A percentile compares a stretch with the other conserved stretches of the same genome.
These are phyloP conservation scores for Ibidorhyncha struthersii DNA, from an alignment of 2,113 vertebrate species.

Conservation along the genomic window DNA sequence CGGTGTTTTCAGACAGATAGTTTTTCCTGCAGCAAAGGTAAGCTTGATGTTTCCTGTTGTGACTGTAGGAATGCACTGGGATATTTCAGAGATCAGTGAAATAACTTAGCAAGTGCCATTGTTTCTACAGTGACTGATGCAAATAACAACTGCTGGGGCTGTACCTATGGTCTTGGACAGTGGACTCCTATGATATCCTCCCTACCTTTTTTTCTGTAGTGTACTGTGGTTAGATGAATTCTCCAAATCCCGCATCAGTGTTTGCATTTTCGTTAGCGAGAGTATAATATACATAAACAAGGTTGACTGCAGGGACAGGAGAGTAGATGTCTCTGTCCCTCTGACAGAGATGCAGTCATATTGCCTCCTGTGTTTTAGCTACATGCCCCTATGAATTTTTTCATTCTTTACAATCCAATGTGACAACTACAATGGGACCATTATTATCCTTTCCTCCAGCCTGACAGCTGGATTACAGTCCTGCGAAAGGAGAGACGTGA, in stretches of 20 bases:
- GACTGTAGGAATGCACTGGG: background rate
- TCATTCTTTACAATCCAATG: background rate
- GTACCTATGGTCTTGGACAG: background rate
- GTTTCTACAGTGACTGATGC: background rate
- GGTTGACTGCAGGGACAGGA: background rate
- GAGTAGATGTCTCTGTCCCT: background rate
- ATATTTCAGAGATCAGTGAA: background rate
- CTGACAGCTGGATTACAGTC: background rate
- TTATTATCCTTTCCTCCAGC: background rate
- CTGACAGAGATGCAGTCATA: background rate
- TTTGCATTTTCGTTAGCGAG: background rate
- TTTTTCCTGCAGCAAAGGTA: background rate
- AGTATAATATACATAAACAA: background rate
- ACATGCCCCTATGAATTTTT: background rate
- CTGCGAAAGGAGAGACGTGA: background rate
- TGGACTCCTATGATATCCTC: background rate
- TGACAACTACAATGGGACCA: background rate
- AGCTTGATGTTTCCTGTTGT: background rate
- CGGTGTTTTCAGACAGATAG: background rate
- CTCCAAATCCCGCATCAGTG: background rate
- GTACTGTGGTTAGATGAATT: background rate
- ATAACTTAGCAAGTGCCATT: background rate
- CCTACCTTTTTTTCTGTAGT: background rate
- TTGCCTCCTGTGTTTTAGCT: background rate
- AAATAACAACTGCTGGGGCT: background rate